Evolutionary conservation across 2,888 invertebrate species (phyloP).

Genomic region (Drosophila neotestacea): DNA sequence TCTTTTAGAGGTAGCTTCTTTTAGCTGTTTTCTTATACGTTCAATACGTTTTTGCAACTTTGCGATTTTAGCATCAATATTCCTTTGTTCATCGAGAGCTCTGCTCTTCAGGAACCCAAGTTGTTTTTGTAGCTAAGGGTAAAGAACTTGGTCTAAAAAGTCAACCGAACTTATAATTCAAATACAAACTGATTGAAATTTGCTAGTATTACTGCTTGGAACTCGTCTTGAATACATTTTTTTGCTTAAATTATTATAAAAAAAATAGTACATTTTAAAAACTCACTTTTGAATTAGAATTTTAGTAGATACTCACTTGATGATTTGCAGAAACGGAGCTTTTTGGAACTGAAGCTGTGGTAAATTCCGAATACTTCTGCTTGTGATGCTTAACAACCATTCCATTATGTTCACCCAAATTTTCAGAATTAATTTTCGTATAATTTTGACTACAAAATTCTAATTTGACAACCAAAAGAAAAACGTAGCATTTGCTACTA

Average conservation of each 20-base stretch:
- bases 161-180: rapidly evolving
- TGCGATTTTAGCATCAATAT: slow-evolving; percentile 20
- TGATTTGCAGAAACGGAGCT: not conserved
- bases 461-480: slow-evolving; percentile 5
- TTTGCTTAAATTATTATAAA: not conserved
- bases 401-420: slow-evolving; percentile 17
- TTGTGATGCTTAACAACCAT: not conserved
- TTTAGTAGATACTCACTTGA: slow-evolving; percentile 4
- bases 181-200: slow-evolving; percentile 20
- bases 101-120: not conserved
- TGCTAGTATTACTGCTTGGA: not conserved
- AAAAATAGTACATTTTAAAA: not conserved
- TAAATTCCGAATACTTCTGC: slow-evolving; percentile 4
- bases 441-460: not conserved
- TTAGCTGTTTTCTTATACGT: not conserved
- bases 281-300: not conserved
- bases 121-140: slow-evolving; percentile 4
- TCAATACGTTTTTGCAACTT: slow-evolving; percentile 16
- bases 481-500: slow-evolving; percentile 1
- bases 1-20: not conserved
- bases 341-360: not conserved
- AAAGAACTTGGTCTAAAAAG: too few relatives aligned
- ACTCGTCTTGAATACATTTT: not conserved
- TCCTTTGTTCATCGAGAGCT: slow-evolving; percentile 7
- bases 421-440: not conserved